A percentile compares a stretch with the other conserved stretches of the same genome.
phyloP scores from a whole-genome alignment of 2,888 invertebrate species.

The Podabrus alpinus region DNA sequence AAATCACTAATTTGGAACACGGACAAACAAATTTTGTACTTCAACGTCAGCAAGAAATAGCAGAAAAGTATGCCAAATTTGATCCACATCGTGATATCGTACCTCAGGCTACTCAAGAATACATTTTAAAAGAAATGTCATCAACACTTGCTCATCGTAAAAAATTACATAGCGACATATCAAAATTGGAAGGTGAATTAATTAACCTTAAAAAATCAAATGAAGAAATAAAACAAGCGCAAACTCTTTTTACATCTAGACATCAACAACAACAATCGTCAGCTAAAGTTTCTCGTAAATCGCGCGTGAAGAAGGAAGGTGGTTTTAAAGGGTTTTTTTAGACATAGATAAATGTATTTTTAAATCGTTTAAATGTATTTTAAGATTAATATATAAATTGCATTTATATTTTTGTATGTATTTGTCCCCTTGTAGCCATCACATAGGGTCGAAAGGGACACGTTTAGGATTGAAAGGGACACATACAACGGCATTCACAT shows the following conservation, averaged over 20 bases:
- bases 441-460: no score
- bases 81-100: conserved; percentile 64
- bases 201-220: conserved; percentile 72
- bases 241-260: conserved; percentile 41
- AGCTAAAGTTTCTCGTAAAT: conserved; percentile 60
- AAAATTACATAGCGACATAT: conserved; percentile 79
- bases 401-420: no score
- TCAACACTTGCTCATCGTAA: conserved; percentile 83
- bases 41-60: conserved; percentile 75
- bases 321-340: no score
- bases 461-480: no score
- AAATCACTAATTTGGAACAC: conserved; percentile 76
- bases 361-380: no score
- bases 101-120: conserved; percentile 75
- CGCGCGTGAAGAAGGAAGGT: conserved; percentile 73
- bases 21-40: conserved; percentile 75
- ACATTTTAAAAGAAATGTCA: conserved; percentile 84
- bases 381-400: no score
- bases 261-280: conserved; percentile 42
- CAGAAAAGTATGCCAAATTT: conserved; percentile 69
- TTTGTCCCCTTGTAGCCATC: no score
- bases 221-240: conserved; percentile 64
- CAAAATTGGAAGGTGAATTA: conserved; percentile 79
- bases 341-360: no score
- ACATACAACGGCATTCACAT: no score